These are phyloP conservation scores for Cottoperca gobio DNA, from an alignment of 2,797 vertebrate genomes.

Conservation along the genomic window DNA sequence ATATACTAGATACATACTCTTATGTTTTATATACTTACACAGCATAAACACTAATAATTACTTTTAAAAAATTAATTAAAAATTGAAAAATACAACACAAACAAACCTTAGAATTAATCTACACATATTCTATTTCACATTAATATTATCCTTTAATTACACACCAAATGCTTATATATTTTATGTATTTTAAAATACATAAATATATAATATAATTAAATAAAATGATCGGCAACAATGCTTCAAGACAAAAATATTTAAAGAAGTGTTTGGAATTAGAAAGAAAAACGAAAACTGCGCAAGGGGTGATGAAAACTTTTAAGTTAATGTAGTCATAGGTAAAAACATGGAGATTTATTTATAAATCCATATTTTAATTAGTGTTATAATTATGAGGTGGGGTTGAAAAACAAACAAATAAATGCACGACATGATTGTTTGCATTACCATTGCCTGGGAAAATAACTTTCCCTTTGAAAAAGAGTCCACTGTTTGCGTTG, in stretches of 20 bases:
- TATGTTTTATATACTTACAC: not conserved
- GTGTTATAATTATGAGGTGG: conserved; percentile 75
- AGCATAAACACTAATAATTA: not conserved
- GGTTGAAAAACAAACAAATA: conserved; percentile 73
- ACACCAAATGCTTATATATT: not conserved
- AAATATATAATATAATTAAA: not conserved
- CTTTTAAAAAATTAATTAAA: not conserved
- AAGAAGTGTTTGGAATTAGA: not conserved
- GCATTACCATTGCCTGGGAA: conserved; percentile 73
- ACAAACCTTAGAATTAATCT: not conserved
- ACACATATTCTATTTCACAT: not conserved
- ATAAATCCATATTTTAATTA: conserved; percentile 78
- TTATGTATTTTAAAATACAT: not conserved
- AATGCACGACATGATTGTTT: conserved; percentile 75
- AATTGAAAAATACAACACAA: not conserved
- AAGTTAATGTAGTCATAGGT: conserved; percentile 67
- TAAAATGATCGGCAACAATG: not conserved
- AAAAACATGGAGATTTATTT: conserved; percentile 76
- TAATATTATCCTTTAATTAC: not conserved
- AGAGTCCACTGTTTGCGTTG: conserved; percentile 75
- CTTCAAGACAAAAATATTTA: not conserved
- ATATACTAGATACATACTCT: not conserved
- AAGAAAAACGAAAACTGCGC: not conserved
- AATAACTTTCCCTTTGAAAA: conserved; percentile 81
- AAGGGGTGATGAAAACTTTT: conserved; percentile 54